These are phyloP conservation scores for Acrobasis suavella DNA, from an alignment of 2,888 invertebrate species.

Conservation along the genomic window DNA sequence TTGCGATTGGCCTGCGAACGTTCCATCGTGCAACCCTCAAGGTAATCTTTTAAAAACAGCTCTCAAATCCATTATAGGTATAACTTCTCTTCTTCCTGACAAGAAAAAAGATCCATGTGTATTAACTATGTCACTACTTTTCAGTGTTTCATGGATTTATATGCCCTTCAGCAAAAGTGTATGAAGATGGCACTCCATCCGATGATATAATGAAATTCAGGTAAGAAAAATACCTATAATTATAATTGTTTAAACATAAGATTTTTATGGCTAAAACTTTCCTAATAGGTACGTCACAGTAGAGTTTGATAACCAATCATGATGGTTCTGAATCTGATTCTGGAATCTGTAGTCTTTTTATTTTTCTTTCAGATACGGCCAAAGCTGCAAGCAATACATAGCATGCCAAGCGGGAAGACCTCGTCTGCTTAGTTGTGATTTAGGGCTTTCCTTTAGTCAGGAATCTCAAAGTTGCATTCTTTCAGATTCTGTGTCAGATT, in stretches of 20 bases:
- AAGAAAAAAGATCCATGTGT: too few species aligned
- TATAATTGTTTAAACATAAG: too few species aligned
- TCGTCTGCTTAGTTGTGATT: constrained; percentile 57
- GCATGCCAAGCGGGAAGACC: constrained; percentile 59
- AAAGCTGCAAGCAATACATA: constrained; percentile 54
- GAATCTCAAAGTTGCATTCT: constrained; percentile 49
- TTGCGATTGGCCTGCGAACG: constrained; percentile 65
- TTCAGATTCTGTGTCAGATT: constrained; percentile 23
- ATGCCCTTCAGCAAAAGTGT: constrained; percentile 43
- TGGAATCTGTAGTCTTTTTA: too few species aligned
- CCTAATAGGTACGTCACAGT: too few species aligned
- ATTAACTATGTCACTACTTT: neutral
- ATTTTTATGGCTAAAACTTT: too few species aligned
- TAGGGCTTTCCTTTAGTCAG: constrained; percentile 54
- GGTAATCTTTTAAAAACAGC: neutral
- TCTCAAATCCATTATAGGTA: neutral
- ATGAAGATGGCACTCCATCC: constrained; percentile 37
- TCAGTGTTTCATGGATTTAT: constrained; percentile 9
- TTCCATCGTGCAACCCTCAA: constrained; percentile 6
- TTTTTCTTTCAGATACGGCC: constrained; percentile 44
- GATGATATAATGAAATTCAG: constrained; percentile 34
- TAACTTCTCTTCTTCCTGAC: neutral
- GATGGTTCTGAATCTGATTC: too few species aligned
- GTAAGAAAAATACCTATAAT: neutral
- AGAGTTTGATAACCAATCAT: too few species aligned